These are phyloP conservation scores for Drosophila ananassae DNA, from an alignment of 1,140 invertebrate genomes.

Conservation along the genomic window DNA sequence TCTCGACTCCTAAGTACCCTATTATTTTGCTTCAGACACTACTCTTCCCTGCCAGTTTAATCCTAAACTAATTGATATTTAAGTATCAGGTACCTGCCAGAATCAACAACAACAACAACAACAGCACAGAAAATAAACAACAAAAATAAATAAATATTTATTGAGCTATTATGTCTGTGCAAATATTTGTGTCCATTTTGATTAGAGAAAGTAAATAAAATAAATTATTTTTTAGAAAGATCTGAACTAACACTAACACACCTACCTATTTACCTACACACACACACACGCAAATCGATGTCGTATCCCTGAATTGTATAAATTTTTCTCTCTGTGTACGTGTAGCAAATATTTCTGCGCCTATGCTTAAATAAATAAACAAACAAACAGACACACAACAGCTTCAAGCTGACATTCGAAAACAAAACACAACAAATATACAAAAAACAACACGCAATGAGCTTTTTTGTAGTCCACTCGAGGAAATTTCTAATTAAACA, in stretches of 20 bases:
- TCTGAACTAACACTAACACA: slow-evolving; percentile 20
- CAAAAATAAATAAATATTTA: slow-evolving; percentile 48
- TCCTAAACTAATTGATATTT: slow-evolving; percentile 65
- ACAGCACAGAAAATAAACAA: slow-evolving; percentile 20
- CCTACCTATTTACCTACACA: slow-evolving; percentile 6
- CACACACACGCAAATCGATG: slow-evolving; percentile 38
- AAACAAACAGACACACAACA: slow-evolving; percentile 27
- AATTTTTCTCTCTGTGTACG: slow-evolving; percentile 42
- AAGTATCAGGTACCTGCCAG: slow-evolving; percentile 80
- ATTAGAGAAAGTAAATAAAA: slow-evolving; percentile 32
- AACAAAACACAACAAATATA: slow-evolving; percentile 27
- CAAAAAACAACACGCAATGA: slow-evolving; percentile 54
- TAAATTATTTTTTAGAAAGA: slow-evolving; percentile 45
- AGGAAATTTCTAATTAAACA: slow-evolving; percentile 30
- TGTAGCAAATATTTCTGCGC: slow-evolving; percentile 63
- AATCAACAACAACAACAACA: slow-evolving; percentile 38
- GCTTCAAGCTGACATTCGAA: slow-evolving; percentile 37
- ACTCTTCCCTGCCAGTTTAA: slow-evolving; percentile 25
- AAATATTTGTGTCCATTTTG: slow-evolving; percentile 51
- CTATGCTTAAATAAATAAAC: slow-evolving; percentile 46
- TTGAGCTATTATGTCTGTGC: slow-evolving; percentile 51
- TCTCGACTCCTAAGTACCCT: slow-evolving; percentile 25
- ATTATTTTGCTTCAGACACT: slow-evolving; percentile 58
- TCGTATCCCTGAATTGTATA: slow-evolving; percentile 42
- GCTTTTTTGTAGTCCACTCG: slow-evolving; percentile 67